A percentile compares a stretch with the other conserved stretches of the same genome.
phyloP scores from a whole-genome alignment of 92 coral and sea anemone species.

The Epizoanthus fatuus region DNA sequence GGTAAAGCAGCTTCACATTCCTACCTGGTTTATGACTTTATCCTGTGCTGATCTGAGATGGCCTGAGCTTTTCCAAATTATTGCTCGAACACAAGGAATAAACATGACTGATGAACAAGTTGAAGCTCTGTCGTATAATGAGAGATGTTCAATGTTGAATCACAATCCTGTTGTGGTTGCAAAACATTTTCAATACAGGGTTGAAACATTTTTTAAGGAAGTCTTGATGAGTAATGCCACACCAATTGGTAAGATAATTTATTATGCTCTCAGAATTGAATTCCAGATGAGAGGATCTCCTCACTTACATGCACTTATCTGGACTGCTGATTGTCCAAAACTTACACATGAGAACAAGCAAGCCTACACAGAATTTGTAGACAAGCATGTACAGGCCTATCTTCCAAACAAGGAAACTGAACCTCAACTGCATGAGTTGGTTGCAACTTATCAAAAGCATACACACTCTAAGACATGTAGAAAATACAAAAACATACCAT shows the following conservation, averaged over 20 bases:
- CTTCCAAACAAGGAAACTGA: no score
- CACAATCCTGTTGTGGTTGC: no score
- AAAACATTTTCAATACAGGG: no score
- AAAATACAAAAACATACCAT: background rate
- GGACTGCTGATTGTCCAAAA: slow-evolving; percentile 54
- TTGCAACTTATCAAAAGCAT: no score
- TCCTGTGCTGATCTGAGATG: slow-evolving; percentile 77
- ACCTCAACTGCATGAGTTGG: slow-evolving; percentile 58
- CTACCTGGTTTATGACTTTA: slow-evolving; percentile 73
- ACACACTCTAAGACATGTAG: no score
- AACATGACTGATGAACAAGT: slow-evolving; percentile 57
- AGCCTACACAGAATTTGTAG: slow-evolving; percentile 24
- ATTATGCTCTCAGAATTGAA: slow-evolving; percentile 56
- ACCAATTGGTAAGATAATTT: slow-evolving; percentile 49
- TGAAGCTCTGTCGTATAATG: slow-evolving; percentile 68
- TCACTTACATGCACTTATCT: slow-evolving; percentile 60
- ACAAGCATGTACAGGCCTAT: no score
- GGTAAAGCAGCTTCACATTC: slow-evolving; percentile 68
- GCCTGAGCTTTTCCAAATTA: no score
- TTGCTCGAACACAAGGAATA: slow-evolving; percentile 50
- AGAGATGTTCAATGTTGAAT: slow-evolving; percentile 63
- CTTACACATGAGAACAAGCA: slow-evolving; percentile 26
- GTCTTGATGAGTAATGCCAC: no score
- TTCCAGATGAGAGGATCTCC: no score
- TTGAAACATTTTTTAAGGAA: no score